Evolutionary conservation across 2,888 invertebrate genomes (phyloP), one percentile per base, ranked within the genome.

Genomic region (Ectobius pallidus): DNA sequence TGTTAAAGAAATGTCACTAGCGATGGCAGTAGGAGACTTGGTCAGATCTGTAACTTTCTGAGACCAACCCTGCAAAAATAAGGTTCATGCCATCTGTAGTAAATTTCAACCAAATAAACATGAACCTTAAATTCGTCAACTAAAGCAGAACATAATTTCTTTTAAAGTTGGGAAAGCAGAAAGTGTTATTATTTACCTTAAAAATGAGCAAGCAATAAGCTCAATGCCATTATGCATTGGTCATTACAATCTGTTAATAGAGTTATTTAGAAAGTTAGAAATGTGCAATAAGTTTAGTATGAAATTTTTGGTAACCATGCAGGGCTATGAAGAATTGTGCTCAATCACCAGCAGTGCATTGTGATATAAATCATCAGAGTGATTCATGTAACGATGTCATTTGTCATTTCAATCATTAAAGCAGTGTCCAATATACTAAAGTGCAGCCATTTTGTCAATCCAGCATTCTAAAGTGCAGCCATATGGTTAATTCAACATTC

Each of bases 41-140:
- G 81, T 78, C 78, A 81, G 79, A 78, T 81, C 82, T 78, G 80
- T 81, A 78, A 81, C 81, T 79, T 79, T 80, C 80, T 80, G 80
- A 80, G 81, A 82, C 81, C 82, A 81, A 78, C 79, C 83, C 83
- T 83, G 83, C 77, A 82, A 82, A 83, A 81, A 82, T 75, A 81
- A 77, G 79, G 80, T 76, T 77, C 75, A 65, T 77, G 67, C 72
- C 75, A 71, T 62, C 72, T 73, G 25, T 44, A 70, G 67, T 34
- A 34, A 34, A 55, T 76, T 77, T 52, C 71, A 76, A 73, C 49
- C 34, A 62, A 9, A 25, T n/a, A 42, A 42, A 39, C 25, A 52
- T 69, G 58, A n/a, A 39, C 55, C 58, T 39, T 39, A 22, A 39
- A 39, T 39, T 63, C 18, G 14, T 52, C 25, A n/a, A n/a, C n/a